These are phyloP conservation scores for Drosophila tropicalis DNA, from an alignment of 1,140 invertebrate genomes.

Conservation along the genomic window DNA sequence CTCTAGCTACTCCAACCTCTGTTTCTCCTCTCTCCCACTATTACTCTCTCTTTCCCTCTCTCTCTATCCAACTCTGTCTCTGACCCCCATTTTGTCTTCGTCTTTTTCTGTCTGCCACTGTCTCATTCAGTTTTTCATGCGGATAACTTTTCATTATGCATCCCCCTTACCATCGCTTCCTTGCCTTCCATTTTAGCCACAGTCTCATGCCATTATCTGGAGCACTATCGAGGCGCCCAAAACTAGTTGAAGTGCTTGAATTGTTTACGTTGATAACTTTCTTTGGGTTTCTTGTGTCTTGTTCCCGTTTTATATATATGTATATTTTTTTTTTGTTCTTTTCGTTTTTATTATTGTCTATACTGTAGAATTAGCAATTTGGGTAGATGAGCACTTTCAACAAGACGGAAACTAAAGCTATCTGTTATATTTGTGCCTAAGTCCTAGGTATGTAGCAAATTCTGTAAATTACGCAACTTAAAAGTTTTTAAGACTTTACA, in stretches of 20 bases:
- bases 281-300: slow-evolving; percentile 13
- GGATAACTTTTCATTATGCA: slow-evolving; percentile 72
- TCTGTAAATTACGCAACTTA: no score
- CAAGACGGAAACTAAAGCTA: no score
- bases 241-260: slow-evolving; percentile 77
- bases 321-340: slow-evolving; percentile 16
- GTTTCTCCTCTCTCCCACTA: not conserved
- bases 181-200: not conserved
- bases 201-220: slow-evolving; percentile 58
- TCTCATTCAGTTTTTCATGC: slow-evolving; percentile 18
- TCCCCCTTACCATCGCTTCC: slow-evolving; percentile 1
- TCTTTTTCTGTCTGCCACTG: slow-evolving; percentile 8
- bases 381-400: not conserved
- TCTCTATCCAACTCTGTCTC: not conserved
- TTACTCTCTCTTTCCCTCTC: not conserved
- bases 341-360: slow-evolving; percentile 28
- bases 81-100: not conserved
- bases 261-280: slow-evolving; percentile 80
- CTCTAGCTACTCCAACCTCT: slow-evolving; percentile 2
- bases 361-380: not conserved
- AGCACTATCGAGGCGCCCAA: slow-evolving; percentile 73
- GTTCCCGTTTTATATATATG: not conserved
- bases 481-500: no score
- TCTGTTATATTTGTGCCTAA: no score
- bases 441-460: no score